Base-by-base conservation (phyloP, 2,888 invertebrate species). In the Stegophylla sp. region DNA sequence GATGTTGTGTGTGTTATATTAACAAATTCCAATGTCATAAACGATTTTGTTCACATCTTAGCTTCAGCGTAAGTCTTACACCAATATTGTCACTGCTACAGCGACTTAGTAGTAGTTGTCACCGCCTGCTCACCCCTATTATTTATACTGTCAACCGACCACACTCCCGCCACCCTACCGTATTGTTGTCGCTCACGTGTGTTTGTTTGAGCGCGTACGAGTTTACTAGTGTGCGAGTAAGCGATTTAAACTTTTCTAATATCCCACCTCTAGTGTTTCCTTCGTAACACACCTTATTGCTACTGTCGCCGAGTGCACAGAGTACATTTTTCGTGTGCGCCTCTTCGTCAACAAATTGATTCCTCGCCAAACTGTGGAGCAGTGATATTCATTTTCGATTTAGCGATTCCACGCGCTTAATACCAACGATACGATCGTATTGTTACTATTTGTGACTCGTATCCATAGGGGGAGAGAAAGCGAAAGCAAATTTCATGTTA, bases 211-310 rank as follows among this genome's bases (percentile, higher is more conserved):
- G 34, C 7, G 34, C 7, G 13, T 15, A 69, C 13, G 17, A 45
- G 34, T 34, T 45, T 45, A 45, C 12, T 45, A 0, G 51, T 9
- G 20, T 15, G 12, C 15, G 43, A 23, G n/a, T 56, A 51, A 26
- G 13, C 67, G 43, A 69, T 69, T 77, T 48, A 79, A 79, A 79
- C 77, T 79, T 79, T 79, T 79, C 77, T 79, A 79, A 79, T 79
- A 79, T 61, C 48, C 43, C 20, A 53, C 13, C 20, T 43, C 12
- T 66, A 64, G 20, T 23, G 43, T 7, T n/a, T 3, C 13, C 20
- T 34, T 34, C 34, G 7, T 7, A 7, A 7, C 20, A 34, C n/a
- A 53, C 9, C 71, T 53, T 34, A 56, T 17, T 23, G 12, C 23
- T 5, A 28, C 61, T 3, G 15, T 1, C 53, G 4, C 23, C 56